Percentiles rank a stretch among this genome's conserved stretches.
These are phyloP conservation scores for Heliconius melpomene DNA, from an alignment of 1,140 invertebrate genomes.

Conservation along the genomic window DNA sequence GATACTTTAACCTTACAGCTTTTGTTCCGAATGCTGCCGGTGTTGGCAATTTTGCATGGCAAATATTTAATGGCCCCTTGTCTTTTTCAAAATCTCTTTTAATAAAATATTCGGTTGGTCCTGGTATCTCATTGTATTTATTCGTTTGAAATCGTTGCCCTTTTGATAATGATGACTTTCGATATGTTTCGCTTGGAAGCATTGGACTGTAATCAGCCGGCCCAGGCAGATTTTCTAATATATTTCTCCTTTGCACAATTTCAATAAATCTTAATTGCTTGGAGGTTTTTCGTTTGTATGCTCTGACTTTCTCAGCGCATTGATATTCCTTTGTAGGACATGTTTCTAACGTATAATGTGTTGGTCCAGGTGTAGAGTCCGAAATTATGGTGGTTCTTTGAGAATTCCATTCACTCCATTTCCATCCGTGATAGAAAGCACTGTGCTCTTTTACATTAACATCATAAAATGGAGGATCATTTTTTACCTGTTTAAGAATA, in stretches of 20 bases:
- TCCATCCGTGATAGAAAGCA: conserved; percentile 65
- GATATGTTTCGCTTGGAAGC: conserved; percentile 46
- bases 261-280: conserved; percentile 66
- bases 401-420: conserved; percentile 67
- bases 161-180: conserved; percentile 52
- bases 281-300: conserved; percentile 53
- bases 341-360: conserved; percentile 53
- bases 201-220: conserved; percentile 58
- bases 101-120: conserved; percentile 56
- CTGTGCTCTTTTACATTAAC: conserved; percentile 50
- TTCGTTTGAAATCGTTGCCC: conserved; percentile 46
- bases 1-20: conserved; percentile 54
- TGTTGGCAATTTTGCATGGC: conserved; percentile 50
- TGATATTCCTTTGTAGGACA: conserved; percentile 38
- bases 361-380: conserved; percentile 55
- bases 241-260: conserved; percentile 57
- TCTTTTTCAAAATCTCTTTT: conserved; percentile 60
- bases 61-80: conserved; percentile 36
- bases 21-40: conserved; percentile 58
- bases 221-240: conserved; percentile 55
- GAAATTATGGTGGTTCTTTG: conserved; percentile 35
- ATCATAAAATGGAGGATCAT: conserved; percentile 59
- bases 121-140: conserved; percentile 48
- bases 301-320: conserved; percentile 57
- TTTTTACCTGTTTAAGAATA: conserved; percentile 35